Percentiles rank a stretch among this genome's conserved stretches.
phyloP scores from a whole-genome alignment of 2,797 vertebrate species.

The Petrocephalus schoutedeni region DNA sequence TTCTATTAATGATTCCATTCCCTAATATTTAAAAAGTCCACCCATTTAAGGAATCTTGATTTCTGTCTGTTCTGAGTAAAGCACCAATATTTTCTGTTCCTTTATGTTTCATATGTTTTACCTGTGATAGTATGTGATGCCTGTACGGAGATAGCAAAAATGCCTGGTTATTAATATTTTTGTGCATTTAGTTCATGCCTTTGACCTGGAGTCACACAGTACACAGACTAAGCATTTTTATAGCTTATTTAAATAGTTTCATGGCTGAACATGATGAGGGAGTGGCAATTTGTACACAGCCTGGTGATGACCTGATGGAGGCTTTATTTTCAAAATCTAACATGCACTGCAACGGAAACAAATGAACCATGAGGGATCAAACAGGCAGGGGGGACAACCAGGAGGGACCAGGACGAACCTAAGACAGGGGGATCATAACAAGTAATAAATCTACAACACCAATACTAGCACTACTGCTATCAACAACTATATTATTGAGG shows the following conservation, averaged over 20 bases:
- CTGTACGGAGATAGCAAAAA: not conserved
- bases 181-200: not conserved
- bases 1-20: not conserved
- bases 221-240: not conserved
- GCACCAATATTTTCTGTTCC: not conserved
- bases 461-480: not conserved
- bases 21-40: not conserved
- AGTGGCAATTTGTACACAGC: no score
- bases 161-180: not conserved
- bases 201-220: not conserved
- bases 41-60: not conserved
- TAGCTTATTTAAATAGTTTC: not conserved
- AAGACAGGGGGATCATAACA: not conserved
- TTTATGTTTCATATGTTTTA: not conserved
- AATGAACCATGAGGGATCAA: not conserved
- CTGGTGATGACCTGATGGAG: no score
- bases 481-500: not conserved
- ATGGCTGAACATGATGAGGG: no score
- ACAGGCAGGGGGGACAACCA: not conserved
- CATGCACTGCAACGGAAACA: no score
- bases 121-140: not conserved
- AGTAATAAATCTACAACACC: not conserved
- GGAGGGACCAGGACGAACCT: not conserved
- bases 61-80: not conserved
- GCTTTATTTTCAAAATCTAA: no score